Conservation (phyloP, 23 tunicate species). For the Trididemnum clinides region DNA sequence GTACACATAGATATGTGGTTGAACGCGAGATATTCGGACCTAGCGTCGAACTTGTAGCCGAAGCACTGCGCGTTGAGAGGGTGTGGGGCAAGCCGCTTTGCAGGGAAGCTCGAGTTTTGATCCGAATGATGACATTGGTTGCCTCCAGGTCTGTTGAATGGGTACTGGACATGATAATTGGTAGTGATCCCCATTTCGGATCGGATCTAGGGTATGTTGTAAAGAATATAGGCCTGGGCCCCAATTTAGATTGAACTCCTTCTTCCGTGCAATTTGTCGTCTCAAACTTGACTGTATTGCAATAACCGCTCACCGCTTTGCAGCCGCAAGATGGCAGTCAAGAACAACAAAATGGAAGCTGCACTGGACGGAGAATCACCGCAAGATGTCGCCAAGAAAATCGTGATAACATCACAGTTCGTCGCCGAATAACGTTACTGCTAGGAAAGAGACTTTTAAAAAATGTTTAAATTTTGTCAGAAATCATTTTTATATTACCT, state of each 20-base stretch:
- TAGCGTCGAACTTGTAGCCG: too few relatives aligned
- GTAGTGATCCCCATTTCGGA: not conserved
- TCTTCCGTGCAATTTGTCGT: not conserved
- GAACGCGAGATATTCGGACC: too few relatives aligned
- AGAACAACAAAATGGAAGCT: slow-evolving; percentile 55
- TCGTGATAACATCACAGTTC: slow-evolving; percentile 37
- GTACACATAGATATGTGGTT: too few relatives aligned
- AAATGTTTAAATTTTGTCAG: not conserved
- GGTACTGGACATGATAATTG: too few relatives aligned
- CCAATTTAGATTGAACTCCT: not conserved
- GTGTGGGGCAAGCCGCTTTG: too few relatives aligned
- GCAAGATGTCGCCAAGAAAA: slow-evolving; percentile 74
- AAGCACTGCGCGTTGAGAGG: too few relatives aligned
- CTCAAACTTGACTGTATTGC: not conserved
- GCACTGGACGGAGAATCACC: slow-evolving; percentile 45
- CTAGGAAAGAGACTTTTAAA: not conserved
- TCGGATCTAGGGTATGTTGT: not conserved
- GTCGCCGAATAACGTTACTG: slow-evolving; percentile 61
- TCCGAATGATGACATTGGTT: too few relatives aligned
- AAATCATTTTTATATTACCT: not conserved
- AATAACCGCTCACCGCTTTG: not conserved
- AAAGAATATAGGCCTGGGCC: too few relatives aligned
- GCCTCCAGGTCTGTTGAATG: too few relatives aligned
- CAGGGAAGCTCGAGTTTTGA: too few relatives aligned
- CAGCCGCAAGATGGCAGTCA: slow-evolving; percentile 79